Conservation (phyloP, 2,113 vertebrate species). For the Trinectes maculatus region DNA sequence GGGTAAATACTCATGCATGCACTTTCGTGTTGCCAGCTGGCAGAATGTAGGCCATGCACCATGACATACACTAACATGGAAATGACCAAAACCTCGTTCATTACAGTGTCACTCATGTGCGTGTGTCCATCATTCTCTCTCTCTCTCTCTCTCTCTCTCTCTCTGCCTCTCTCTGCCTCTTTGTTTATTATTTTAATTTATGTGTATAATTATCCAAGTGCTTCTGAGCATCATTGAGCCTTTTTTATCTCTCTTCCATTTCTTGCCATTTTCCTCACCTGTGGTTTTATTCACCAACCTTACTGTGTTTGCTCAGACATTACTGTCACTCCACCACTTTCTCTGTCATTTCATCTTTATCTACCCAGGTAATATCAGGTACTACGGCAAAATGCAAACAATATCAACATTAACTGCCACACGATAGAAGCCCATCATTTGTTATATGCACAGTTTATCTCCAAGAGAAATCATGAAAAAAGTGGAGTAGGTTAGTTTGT, state of each 20-base stretch:
- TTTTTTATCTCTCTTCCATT: conserved; percentile 8
- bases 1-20: conserved; percentile 59
- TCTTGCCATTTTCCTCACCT: neutral
- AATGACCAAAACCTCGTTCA: conserved; percentile 57
- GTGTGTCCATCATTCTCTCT: neutral
- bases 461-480: too few relatives aligned
- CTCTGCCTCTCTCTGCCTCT: neutral
- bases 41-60: conserved; percentile 77
- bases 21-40: conserved; percentile 69
- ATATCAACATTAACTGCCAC: neutral
- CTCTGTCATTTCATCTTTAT: conserved; percentile 13
- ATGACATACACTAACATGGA: conserved; percentile 58
- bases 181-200: neutral
- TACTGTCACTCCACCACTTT: neutral
- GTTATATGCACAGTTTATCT: too few relatives aligned
- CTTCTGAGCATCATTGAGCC: conserved; percentile 1
- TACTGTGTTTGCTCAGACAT: conserved; percentile 4
- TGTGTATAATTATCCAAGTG: neutral
- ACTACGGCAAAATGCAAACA: conserved; percentile 9
- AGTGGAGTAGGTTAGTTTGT: too few relatives aligned
- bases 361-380: neutral
- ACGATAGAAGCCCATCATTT: too few relatives aligned
- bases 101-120: conserved; percentile 22
- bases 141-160: neutral
- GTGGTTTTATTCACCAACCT: neutral